Evolutionary conservation across 2,797 vertebrate species (phyloP), one percentile per base, ranked within the genome.

Genomic region (Silurus aristotelis): DNA sequence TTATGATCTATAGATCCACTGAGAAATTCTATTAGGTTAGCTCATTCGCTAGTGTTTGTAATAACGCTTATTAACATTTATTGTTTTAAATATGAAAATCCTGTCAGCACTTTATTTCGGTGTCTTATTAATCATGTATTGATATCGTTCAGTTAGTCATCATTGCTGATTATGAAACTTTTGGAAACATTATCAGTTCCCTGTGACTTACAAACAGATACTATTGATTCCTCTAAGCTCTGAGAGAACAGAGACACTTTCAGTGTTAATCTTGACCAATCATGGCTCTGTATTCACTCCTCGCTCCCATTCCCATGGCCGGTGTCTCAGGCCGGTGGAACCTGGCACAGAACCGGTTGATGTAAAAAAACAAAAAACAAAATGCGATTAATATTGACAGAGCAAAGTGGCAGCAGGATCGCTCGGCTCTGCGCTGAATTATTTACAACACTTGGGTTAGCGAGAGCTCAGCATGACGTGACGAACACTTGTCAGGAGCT

Each of bases 311-410:
- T 79, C 72, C 67, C 48, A 83, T 83, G 64, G 25, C 64, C 52
- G 20, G 58, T 68, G 14, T 31, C 84, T 85, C 55, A 58, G 63
- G 81, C 73, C 22, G 7, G 64, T 71, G 82, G 70, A 79, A 60
- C 60, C 80, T 71, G 79, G 82, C 85, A 87, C 76, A 70, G 58
- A 89, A 78, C 13, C 60, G 38, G 64, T 72, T 80, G 73, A 80
- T 38, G 58, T 48, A 77, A 88, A 82, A 38, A 38, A 38, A 38
- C 3, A 38, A 38, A 2, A 38, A 38, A 38, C 31, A 2, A 88
- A 87, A 85, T 1, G 38, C 80, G 86, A 87, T 89, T 89, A 85
- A 87, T 87, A 89, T 84, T 85, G 89, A 87, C 89, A 88, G 82
- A 82, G 68, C 78, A 87, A 80, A 89, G 81, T 87, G 81, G 61